Evolutionary conservation across 2,888 invertebrate species (phyloP).

Genomic region (Cephus sareptanus): DNA sequence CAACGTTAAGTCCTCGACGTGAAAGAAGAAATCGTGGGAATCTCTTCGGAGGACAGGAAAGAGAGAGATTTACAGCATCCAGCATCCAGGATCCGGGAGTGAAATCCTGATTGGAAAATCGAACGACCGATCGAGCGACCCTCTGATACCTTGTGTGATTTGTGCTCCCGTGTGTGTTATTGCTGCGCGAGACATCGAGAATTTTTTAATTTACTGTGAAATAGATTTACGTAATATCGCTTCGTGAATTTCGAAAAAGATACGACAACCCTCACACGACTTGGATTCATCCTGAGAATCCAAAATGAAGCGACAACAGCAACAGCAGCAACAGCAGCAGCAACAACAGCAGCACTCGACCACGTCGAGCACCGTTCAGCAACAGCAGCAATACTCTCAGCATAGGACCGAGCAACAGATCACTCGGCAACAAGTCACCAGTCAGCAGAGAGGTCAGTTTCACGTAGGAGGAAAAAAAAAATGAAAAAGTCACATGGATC

Average conservation of each 20-base stretch:
- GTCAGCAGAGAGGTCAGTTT: constrained; percentile 79
- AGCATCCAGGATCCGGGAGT: not conserved
- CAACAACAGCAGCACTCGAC: constrained; percentile 67
- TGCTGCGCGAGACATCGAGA: not conserved
- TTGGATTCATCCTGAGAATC: constrained; percentile 50
- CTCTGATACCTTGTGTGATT: constrained; percentile 13
- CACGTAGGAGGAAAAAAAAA: not conserved
- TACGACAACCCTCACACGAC: constrained; percentile 23
- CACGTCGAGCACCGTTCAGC: constrained; percentile 65
- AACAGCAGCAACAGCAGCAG: constrained; percentile 49
- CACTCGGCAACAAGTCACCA: constrained; percentile 79
- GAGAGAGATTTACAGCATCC: not conserved
- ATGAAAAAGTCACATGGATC: not conserved
- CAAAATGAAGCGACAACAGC: constrained; percentile 81
- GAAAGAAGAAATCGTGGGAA: no score
- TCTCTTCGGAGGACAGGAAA: no score
- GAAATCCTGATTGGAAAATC: not conserved
- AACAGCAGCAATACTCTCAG: constrained; percentile 67
- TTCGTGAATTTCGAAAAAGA: not conserved
- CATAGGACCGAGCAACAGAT: constrained; percentile 82
- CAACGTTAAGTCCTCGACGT: no score
- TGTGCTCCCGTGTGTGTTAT: constrained; percentile 21
- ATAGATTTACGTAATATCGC: not conserved
- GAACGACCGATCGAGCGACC: not conserved
- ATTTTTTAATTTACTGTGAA: not conserved